Evolutionary conservation across 2,888 invertebrate genomes (phyloP).

Genomic region (Lycocerus yunnanus): DNA sequence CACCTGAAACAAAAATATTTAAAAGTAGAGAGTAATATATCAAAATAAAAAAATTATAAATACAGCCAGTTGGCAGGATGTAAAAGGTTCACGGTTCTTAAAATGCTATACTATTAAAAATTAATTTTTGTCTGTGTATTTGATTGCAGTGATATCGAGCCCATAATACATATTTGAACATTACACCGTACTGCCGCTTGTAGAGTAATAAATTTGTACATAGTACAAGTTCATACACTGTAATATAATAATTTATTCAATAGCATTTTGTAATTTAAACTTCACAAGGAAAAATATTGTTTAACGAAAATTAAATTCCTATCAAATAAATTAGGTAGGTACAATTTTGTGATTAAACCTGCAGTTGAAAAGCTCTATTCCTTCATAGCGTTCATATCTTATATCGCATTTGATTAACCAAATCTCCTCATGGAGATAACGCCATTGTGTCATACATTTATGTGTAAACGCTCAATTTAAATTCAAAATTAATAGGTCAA

Average conservation of each 20-base stretch:
- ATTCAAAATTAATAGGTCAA: background rate
- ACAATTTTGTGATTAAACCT: background rate
- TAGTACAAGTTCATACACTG: background rate
- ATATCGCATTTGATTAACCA: background rate
- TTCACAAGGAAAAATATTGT: background rate
- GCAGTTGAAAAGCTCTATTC: too few relatives aligned
- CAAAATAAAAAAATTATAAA: too few relatives aligned
- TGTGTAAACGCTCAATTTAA: background rate
- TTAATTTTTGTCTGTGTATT: too few relatives aligned
- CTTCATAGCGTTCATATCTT: too few relatives aligned
- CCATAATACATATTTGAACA: too few relatives aligned
- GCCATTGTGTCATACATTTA: background rate
- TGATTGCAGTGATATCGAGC: background rate
- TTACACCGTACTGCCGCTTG: too few relatives aligned
- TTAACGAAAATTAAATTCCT: background rate
- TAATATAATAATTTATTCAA: background rate
- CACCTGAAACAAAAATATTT: slow-evolving; percentile 65
- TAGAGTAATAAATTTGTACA: background rate
- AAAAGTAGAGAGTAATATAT: background rate
- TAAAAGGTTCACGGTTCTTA: too few relatives aligned
- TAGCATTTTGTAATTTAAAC: background rate
- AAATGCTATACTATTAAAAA: background rate
- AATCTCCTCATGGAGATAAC: background rate
- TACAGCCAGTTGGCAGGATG: too few relatives aligned
- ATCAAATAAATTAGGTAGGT: background rate